These are phyloP conservation scores for Heliconius hermathena DNA, from an alignment of 1,140 invertebrate species.

Conservation along the genomic window DNA sequence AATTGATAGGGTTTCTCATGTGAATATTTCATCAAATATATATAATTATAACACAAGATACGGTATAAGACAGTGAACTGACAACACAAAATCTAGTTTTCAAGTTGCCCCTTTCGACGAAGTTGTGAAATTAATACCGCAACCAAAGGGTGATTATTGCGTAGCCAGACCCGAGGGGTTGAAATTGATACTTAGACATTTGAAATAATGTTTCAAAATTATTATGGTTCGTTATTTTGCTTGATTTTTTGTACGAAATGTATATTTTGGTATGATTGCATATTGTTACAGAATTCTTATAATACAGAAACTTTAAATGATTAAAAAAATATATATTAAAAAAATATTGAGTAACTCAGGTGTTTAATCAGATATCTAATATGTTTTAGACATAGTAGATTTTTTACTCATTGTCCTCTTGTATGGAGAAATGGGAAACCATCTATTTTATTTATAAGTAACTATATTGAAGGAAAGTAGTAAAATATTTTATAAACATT, in stretches of 20 bases:
- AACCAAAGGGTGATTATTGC: conserved; percentile 14
- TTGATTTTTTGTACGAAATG: background rate
- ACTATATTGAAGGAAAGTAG: too few relatives aligned
- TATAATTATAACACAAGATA: background rate
- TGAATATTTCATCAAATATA: background rate
- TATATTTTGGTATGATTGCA: too few relatives aligned
- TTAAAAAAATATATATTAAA: too few relatives aligned
- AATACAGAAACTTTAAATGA: too few relatives aligned
- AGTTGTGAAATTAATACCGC: conserved; percentile 9
- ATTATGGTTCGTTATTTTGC: background rate
- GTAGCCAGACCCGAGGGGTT: background rate
- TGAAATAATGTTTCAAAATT: background rate
- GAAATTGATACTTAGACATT: conserved; percentile 1
- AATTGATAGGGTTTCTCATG: background rate
- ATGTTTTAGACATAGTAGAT: too few relatives aligned
- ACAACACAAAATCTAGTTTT: conserved; percentile 11
- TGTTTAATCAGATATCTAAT: too few relatives aligned
- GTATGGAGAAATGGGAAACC: too few relatives aligned
- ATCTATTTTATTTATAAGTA: background rate
- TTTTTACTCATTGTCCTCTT: too few relatives aligned
- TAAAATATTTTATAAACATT: background rate
- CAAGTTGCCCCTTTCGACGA: conserved; percentile 1
- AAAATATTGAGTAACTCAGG: too few relatives aligned
- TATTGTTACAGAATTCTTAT: too few relatives aligned
- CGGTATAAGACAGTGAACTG: background rate